Evolutionary conservation across 1,140 invertebrate genomes (phyloP).

Genomic region (Drosophila repleta): DNA sequence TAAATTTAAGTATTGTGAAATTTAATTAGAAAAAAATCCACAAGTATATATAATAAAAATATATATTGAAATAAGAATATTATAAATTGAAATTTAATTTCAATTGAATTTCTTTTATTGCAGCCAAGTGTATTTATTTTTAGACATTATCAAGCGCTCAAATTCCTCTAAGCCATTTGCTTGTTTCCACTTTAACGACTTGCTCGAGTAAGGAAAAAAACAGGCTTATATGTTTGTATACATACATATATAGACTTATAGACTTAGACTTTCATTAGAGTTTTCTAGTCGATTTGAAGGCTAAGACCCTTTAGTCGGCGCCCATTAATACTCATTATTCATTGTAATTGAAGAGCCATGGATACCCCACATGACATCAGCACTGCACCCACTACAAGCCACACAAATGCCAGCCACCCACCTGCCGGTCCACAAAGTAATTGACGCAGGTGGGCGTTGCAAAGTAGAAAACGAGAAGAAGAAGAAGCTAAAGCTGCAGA

Average conservation of each 20-base stretch:
- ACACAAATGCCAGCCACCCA: slow-evolving; percentile 17
- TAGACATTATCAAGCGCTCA: background rate
- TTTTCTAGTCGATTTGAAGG: background rate
- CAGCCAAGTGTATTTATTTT: no score
- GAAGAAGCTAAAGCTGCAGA: slow-evolving; percentile 6
- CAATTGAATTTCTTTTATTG: no score
- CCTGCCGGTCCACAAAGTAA: background rate
- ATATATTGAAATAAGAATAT: no score
- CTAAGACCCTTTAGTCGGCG: slow-evolving; percentile 17
- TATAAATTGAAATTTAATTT: no score
- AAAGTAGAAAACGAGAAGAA: background rate
- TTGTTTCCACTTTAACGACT: slow-evolving; percentile 8
- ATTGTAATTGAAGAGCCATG: slow-evolving; percentile 37
- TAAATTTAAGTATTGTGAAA: no score
- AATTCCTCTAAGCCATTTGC: background rate
- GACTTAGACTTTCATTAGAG: background rate
- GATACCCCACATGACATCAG: slow-evolving; percentile 41
- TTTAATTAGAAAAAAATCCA: no score
- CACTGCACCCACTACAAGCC: slow-evolving; percentile 3
- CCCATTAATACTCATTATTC: slow-evolving; percentile 41
- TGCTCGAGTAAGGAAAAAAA: slow-evolving; percentile 2
- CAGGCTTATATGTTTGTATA: background rate
- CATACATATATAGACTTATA: background rate
- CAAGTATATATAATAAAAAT: no score
- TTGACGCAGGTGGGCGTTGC: slow-evolving; percentile 22